These are phyloP conservation scores for Drosophila nannoptera DNA, from an alignment of 1,140 invertebrate species.

Conservation along the genomic window DNA sequence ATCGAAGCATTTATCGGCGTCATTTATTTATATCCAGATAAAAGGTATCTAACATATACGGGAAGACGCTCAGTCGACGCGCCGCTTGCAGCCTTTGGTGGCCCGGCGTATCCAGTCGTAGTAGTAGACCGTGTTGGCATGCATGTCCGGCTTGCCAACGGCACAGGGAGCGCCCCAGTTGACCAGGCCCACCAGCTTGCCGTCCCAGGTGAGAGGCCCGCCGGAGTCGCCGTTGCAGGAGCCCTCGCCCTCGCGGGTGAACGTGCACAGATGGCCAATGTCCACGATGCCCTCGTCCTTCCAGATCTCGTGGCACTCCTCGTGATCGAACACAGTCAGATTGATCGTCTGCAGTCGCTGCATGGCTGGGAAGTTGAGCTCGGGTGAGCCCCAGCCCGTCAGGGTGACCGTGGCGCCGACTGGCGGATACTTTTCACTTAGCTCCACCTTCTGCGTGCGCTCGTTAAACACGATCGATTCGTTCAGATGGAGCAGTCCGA, in stretches of 20 bases:
- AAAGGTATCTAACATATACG: not conserved
- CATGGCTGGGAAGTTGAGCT: slow-evolving; percentile 31
- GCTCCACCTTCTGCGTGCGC: slow-evolving; percentile 75
- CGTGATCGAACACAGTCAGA: slow-evolving; percentile 52
- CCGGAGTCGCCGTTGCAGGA: slow-evolving; percentile 82
- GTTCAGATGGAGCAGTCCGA: slow-evolving; percentile 79
- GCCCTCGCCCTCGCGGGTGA: slow-evolving; percentile 80
- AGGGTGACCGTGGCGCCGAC: slow-evolving; percentile 72
- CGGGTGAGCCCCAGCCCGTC: slow-evolving; percentile 73
- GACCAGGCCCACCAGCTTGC: slow-evolving; percentile 80
- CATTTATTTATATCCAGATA: not conserved
- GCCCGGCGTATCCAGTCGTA: slow-evolving; percentile 59
- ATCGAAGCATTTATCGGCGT: not conserved
- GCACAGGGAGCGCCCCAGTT: slow-evolving; percentile 82
- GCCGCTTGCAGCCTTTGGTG: slow-evolving; percentile 42
- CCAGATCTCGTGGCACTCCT: slow-evolving; percentile 47
- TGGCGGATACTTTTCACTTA: slow-evolving; percentile 45
- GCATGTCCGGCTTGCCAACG: slow-evolving; percentile 80
- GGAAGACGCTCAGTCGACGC: slow-evolving; percentile 23
- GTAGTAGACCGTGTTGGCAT: slow-evolving; percentile 77
- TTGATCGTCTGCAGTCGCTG: slow-evolving; percentile 59
- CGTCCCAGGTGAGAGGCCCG: slow-evolving; percentile 80
- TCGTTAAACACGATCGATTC: slow-evolving; percentile 79
- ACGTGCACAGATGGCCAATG: slow-evolving; percentile 81
- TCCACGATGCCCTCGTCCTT: slow-evolving; percentile 42